Evolutionary conservation across 1,140 invertebrate species (phyloP).

Genomic region (Zaprionus ornatus): DNA sequence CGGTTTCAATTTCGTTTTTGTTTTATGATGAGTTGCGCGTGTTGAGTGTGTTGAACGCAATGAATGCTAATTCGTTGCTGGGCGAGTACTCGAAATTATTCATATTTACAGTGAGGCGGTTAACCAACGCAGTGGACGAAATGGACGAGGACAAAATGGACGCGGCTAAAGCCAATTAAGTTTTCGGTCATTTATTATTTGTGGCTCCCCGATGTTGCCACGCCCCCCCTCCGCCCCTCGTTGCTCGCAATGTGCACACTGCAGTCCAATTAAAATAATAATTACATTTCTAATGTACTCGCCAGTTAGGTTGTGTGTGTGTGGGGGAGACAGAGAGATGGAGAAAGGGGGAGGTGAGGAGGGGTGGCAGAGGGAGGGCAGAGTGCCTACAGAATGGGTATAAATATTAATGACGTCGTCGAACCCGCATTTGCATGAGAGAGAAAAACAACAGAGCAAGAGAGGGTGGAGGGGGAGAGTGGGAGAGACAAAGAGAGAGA

Average conservation of each 20-base stretch:
- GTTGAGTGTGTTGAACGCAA: too few relatives aligned
- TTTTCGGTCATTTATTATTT: slow-evolving; percentile 74
- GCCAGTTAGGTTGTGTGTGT: slow-evolving; percentile 46
- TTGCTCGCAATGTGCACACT: slow-evolving; percentile 57
- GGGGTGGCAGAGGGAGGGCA: neutral
- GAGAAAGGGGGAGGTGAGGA: slow-evolving; percentile 15
- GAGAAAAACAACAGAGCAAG: neutral
- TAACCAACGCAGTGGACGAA: slow-evolving; percentile 41
- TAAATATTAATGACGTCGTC: slow-evolving; percentile 79
- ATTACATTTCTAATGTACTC: slow-evolving; percentile 81
- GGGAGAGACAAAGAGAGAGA: neutral
- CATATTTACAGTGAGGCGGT: slow-evolving; percentile 74
- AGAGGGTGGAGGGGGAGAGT: neutral
- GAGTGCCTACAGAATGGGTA: slow-evolving; percentile 41
- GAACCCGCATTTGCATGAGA: slow-evolving; percentile 31
- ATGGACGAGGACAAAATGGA: slow-evolving; percentile 7
- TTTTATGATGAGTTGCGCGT: slow-evolving; percentile 2
- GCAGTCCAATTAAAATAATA: slow-evolving; percentile 82
- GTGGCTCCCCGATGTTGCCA: slow-evolving; percentile 37
- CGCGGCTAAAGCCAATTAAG: slow-evolving; percentile 39
- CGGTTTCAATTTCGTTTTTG: neutral
- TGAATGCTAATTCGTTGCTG: slow-evolving; percentile 48
- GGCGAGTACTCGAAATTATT: slow-evolving; percentile 52
- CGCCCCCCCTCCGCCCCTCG: neutral
- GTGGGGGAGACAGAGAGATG: slow-evolving; percentile 14